phyloP scores from a whole-genome alignment of 2,797 vertebrate species.

The Coregonus suidteri region DNA sequence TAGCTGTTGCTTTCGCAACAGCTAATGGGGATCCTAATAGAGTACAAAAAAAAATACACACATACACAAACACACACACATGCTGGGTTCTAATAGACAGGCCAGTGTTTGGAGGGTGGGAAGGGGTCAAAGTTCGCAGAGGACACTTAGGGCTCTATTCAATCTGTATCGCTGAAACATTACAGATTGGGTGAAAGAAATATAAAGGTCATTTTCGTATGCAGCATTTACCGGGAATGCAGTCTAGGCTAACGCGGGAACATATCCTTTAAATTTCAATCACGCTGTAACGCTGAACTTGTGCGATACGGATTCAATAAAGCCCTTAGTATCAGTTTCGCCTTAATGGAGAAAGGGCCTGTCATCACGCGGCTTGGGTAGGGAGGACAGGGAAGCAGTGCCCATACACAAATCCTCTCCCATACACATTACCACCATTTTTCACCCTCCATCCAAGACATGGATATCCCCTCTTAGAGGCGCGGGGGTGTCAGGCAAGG shows the following conservation, averaged over 20 bases:
- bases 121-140: conserved; percentile 56
- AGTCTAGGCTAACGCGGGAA: too few species aligned
- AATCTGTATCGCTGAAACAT: too few species aligned
- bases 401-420: conserved; percentile 40
- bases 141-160: conserved; percentile 34
- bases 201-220: too few species aligned
- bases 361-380: conserved; percentile 60
- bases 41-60: too few species aligned
- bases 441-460: conserved; percentile 56
- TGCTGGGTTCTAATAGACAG: conserved; percentile 39
- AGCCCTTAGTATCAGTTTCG: conserved; percentile 64
- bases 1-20: too few species aligned
- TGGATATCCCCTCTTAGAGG: conserved; percentile 47
- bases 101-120: conserved; percentile 42
- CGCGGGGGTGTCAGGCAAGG: conserved; percentile 38
- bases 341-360: conserved; percentile 61
- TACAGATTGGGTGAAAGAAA: too few species aligned
- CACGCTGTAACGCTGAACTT: too few species aligned
- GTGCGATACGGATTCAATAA: too few species aligned
- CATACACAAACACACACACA: conserved; percentile 35
- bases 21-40: too few species aligned
- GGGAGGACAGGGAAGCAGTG: conserved; percentile 52
- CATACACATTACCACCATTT: conserved; percentile 56
- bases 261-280: too few species aligned
- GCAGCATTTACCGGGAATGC: too few species aligned